Evolutionary conservation across 2,113 vertebrate genomes (phyloP), one percentile per base, ranked within the genome.

Genomic region (Rhombomys opimus): DNA sequence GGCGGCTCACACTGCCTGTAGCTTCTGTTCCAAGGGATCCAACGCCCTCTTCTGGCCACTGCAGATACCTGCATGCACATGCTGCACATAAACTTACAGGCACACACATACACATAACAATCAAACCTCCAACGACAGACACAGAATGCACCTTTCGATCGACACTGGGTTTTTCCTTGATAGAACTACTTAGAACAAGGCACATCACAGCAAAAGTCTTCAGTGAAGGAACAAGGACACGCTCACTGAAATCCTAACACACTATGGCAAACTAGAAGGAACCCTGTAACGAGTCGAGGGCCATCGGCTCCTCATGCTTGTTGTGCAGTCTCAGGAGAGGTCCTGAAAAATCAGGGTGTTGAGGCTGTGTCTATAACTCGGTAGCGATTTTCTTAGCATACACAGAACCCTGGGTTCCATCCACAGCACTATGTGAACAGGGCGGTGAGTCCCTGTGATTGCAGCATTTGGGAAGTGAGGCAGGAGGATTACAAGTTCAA

Each of bases 191-290:
- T 22, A 82, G 59, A 84, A 90, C 89, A 87, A 81, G 57, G 41
- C 10, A 65, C 84, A 57, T 59, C 52, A 13, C 5, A 17, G 4
- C 82, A 82, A 85, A 90, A 63, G 38, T 72, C 30, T 67, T 93
- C 82, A 41, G 0, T 35, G 63, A 89, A 52, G 78, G 85, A 41
- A 23, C 57, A 27, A 57, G 87, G 32, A 70, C 77, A 90, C 12
- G 2, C 25, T 54, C n/a, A 59, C 65, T 35, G 27, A 15, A 17
- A 54, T 2, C 54, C 61, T 54, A 54, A 38, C 41, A 17, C 18
- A 17, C 35, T 27, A 0, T 0, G 27, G 52, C 41, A 38, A 63
- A 4, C 9, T 1, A 38, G 27, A 61, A 70, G 9, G 38, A 0
- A 0, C 13, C 82, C 77, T 22, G 3, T 18, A 0, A 25, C 61